Evolutionary conservation across 23 tunicate species (phyloP).

Genomic region (Ascidia mentula): DNA sequence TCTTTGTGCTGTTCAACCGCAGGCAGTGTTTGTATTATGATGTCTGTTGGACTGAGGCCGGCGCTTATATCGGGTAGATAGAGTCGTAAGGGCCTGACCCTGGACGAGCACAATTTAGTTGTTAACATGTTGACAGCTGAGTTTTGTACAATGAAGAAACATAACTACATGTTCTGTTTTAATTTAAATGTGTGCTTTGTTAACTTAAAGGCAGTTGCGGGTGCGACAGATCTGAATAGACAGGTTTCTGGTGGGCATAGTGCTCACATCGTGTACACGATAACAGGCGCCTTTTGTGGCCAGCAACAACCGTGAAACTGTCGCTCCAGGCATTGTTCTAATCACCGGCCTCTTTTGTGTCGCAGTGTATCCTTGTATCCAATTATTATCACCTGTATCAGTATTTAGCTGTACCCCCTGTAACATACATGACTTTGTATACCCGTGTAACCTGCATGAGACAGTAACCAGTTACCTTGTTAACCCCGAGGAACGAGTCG

Average conservation of each 20-base stretch:
- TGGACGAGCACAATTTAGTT: too few relatives aligned
- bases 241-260: neutral
- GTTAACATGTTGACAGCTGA: too few relatives aligned
- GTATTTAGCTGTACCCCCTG: neutral
- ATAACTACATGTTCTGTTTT: too few relatives aligned
- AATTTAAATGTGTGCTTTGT: neutral
- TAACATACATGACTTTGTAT: neutral
- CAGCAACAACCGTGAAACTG: neutral
- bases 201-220: neutral
- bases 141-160: too few relatives aligned
- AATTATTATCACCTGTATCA: neutral
- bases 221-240: neutral
- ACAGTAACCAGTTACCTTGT: neutral
- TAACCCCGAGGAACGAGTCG: too few relatives aligned
- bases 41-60: too few relatives aligned
- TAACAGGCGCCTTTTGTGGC: neutral
- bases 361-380: constrained; percentile 2
- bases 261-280: neutral
- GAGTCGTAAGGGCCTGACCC: too few relatives aligned
- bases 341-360: neutral
- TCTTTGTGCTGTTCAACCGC: neutral
- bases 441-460: neutral
- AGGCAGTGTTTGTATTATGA: too few relatives aligned
- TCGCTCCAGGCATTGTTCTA: neutral
- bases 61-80: too few relatives aligned